Conservation (phyloP, 2,888 invertebrate genomes). For the Sericinus montela region DNA sequence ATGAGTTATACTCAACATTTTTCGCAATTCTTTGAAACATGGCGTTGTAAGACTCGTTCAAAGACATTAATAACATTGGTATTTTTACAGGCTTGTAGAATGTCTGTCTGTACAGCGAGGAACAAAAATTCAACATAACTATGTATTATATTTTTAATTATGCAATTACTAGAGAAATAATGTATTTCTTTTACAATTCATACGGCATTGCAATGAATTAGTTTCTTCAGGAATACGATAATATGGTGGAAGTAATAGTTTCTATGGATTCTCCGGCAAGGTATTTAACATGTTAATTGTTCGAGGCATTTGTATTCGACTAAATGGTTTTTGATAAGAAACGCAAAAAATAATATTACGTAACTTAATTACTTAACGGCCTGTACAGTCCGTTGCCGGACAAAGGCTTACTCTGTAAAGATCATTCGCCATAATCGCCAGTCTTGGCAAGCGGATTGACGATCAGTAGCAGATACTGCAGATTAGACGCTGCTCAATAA, state of each 20-base stretch:
- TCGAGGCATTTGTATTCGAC: neutral
- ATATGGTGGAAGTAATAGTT: too few relatives aligned
- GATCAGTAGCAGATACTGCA: too few relatives aligned
- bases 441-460: too few relatives aligned
- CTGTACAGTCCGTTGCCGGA: too few relatives aligned
- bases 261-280: neutral
- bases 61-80: neutral
- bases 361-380: too few relatives aligned
- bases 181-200: neutral
- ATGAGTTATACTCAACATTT: neutral
- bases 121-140: neutral
- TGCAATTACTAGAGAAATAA: neutral
- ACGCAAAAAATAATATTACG: too few relatives aligned
- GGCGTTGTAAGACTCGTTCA: neutral
- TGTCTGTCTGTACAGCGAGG: neutral
- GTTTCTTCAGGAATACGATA: too few relatives aligned
- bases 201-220: neutral
- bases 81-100: constrained; percentile 8
- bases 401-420: too few relatives aligned
- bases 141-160: neutral
- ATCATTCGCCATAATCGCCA: too few relatives aligned
- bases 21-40: neutral
- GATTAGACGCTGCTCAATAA: too few relatives aligned
- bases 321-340: too few relatives aligned
- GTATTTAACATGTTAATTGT: neutral